phyloP scores from a whole-genome alignment of 2,888 invertebrate genomes.

The Euplexia lucipara region DNA sequence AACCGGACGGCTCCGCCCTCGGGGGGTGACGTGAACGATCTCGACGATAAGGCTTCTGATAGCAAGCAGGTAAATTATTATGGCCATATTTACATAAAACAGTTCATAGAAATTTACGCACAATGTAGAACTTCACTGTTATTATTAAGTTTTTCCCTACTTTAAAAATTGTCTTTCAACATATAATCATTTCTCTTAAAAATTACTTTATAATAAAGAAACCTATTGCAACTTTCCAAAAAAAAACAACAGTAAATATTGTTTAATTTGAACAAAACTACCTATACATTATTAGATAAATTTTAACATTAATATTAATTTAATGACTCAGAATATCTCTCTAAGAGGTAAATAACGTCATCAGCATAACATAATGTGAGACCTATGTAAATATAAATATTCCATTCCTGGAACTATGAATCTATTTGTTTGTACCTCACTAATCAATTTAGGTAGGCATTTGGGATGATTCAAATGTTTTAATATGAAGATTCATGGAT shows the following conservation, averaged over 20 bases:
- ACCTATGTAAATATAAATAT: slow-evolving; percentile 4
- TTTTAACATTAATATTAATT: neutral
- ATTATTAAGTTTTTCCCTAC: too few species aligned
- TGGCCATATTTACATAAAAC: slow-evolving; percentile 8
- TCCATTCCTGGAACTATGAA: neutral
- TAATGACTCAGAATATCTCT: neutral
- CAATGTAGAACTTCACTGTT: neutral
- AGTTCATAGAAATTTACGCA: slow-evolving; percentile 1
- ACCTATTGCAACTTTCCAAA: neutral
- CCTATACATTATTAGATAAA: neutral
- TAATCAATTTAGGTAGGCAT: slow-evolving; percentile 31
- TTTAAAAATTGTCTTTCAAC: neutral
- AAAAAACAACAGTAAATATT: slow-evolving; percentile 1
- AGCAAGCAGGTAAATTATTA: slow-evolving; percentile 84
- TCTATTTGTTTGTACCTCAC: slow-evolving; percentile 31
- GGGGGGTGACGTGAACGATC: slow-evolving; percentile 83
- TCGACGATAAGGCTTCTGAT: slow-evolving; percentile 87
- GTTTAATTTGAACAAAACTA: too few species aligned
- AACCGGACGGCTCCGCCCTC: slow-evolving; percentile 89
- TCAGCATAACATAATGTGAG: neutral
- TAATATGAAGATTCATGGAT: slow-evolving; percentile 52
- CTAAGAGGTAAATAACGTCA: neutral
- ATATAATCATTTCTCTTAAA: neutral
- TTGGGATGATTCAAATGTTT: slow-evolving; percentile 48
- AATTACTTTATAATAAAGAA: neutral